These are phyloP conservation scores for Recurvirostra avosetta DNA, from an alignment of 2,113 vertebrate genomes.

Conservation along the genomic window DNA sequence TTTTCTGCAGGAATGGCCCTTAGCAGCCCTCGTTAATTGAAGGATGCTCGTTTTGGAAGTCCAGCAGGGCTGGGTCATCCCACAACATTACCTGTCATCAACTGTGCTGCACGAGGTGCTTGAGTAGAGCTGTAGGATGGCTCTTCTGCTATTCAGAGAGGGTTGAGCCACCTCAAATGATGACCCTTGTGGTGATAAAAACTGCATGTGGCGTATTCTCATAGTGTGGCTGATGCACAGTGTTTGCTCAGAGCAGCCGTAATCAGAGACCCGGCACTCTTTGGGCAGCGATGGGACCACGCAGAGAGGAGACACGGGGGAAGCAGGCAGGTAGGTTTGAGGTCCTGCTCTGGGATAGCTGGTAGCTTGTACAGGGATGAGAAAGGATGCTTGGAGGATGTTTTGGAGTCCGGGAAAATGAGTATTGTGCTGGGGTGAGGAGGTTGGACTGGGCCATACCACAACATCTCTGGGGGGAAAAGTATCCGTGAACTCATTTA, in stretches of 20 bases:
- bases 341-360: not conserved
- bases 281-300: not conserved
- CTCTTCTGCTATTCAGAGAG: not conserved
- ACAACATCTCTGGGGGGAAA: not conserved
- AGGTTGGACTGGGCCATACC: not conserved
- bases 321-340: not conserved
- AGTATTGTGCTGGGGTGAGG: not conserved
- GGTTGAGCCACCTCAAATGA: not conserved
- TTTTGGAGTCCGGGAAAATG: not conserved
- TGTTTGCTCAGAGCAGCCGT: not conserved
- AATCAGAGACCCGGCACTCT: fast-evolving
- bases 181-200: not conserved
- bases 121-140: not conserved
- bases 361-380: not conserved
- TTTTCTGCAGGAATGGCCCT: not conserved
- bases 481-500: not conserved
- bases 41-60: not conserved
- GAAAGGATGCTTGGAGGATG: not conserved
- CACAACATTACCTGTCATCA: not conserved
- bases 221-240: not conserved
- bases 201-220: not conserved
- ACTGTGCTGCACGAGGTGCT: not conserved
- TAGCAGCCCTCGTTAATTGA: not conserved
- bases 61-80: not conserved
- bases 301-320: not conserved